These are phyloP conservation scores for Stigmatopora nigra DNA, from an alignment of 2,113 vertebrate species.

Conservation along the genomic window DNA sequence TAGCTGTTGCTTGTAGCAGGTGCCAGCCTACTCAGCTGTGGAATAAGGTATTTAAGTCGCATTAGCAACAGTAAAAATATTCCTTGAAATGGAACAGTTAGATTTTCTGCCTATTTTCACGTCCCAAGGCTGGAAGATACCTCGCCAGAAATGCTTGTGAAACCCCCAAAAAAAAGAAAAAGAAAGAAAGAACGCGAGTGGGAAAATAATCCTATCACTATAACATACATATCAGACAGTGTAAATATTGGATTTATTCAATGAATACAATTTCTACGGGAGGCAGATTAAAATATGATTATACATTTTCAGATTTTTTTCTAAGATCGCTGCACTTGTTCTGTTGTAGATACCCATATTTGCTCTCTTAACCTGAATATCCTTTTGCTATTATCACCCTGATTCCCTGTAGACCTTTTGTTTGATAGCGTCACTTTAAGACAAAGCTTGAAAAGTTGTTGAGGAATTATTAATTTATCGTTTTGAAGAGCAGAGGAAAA, in stretches of 20 bases:
- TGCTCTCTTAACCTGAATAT: constrained; percentile 20
- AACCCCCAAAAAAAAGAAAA: constrained; percentile 32
- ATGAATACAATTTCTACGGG: neutral
- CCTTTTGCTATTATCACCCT: constrained; percentile 7
- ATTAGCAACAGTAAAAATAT: constrained; percentile 98
- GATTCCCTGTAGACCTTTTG: constrained; percentile 32
- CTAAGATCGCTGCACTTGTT: neutral
- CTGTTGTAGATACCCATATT: constrained; percentile 9
- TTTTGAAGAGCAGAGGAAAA: constrained; percentile 44
- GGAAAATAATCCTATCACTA: constrained; percentile 19
- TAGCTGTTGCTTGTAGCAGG: constrained; percentile 95
- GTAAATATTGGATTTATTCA: constrained; percentile 4
- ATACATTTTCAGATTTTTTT: neutral
- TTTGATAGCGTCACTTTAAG: constrained; percentile 47
- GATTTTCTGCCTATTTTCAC: constrained; percentile 98
- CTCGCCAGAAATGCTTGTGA: constrained; percentile 31
- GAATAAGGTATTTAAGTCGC: constrained; percentile 99
- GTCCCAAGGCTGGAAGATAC: constrained; percentile 74
- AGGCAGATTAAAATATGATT: constrained; percentile 1
- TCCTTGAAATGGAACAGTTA: constrained; percentile 96
- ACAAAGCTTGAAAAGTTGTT: constrained; percentile 52
- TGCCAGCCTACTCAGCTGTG: constrained; percentile 99
- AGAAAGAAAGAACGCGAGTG: no score
- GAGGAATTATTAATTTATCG: constrained; percentile 64
- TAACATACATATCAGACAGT: constrained; percentile 15